Conservation (phyloP, 2,113 vertebrate species). For the Craseonycteris thonglongyai region DNA sequence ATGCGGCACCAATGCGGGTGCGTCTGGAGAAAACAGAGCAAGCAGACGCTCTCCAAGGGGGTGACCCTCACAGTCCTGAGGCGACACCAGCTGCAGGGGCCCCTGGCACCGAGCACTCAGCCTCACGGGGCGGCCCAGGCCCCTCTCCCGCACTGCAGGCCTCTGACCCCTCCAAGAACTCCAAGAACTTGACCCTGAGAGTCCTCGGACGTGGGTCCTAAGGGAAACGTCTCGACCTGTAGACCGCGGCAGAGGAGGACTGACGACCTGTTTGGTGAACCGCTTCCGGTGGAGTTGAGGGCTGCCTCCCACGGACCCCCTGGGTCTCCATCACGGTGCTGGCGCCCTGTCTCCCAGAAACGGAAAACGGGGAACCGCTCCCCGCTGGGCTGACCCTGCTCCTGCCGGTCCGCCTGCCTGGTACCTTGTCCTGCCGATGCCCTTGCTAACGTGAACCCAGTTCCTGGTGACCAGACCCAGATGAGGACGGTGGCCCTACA, state of each 20-base stretch:
- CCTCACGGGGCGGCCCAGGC: fast-evolving
- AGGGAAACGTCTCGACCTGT: neutral
- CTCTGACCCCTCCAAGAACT: neutral
- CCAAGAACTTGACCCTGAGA: neutral
- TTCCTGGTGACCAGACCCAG: neutral
- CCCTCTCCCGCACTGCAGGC: neutral
- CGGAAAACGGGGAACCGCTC: neutral
- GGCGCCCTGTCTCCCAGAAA: fast-evolving
- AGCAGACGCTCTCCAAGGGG: neutral
- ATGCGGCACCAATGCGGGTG: fast-evolving
- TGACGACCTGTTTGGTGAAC: neutral
- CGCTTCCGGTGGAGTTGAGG: neutral
- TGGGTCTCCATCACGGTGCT: fast-evolving
- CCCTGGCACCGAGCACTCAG: fast-evolving
- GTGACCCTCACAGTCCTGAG: fast-evolving
- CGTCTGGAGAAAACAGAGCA: fast-evolving
- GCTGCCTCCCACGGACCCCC: neutral
- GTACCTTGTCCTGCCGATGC: neutral
- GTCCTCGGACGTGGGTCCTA: neutral
- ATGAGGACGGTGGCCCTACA: neutral
- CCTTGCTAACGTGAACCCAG: neutral
- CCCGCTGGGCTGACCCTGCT: neutral
- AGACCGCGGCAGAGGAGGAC: neutral
- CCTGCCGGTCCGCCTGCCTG: neutral
- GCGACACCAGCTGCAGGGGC: fast-evolving